Base-by-base conservation (phyloP, 2,113 vertebrate genomes). In the Heterotilapia buettikoferi region DNA sequence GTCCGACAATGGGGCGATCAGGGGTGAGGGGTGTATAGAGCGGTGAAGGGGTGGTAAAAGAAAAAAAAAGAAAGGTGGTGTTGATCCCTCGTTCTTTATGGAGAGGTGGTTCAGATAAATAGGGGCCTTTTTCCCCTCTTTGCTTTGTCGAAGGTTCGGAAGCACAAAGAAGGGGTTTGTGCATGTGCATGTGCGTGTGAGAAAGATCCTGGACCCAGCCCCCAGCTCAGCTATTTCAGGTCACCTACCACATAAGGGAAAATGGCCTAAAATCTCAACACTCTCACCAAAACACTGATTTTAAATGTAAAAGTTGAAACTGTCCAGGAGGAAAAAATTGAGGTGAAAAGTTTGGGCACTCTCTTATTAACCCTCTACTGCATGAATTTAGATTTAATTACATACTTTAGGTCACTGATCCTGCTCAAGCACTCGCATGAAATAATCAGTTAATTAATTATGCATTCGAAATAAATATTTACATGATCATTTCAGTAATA, bases 31-130 rank as follows among this genome's bases (percentile, higher is more conserved):
- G 66, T 71, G 61, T 53, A 85, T 78, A 73, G 73, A 88, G 83
- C 50, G 63, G 84, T 92, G 68, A 90, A 84, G 86, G 84, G 89
- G 93, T 66, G 92, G 91, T 93, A 92, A 94, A 92, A 91, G 68
- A 80, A 83, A 85, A 86, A 61, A 68, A 93, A 91, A 92, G 87
- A 89, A 93, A 92, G 91, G 90, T 93, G 91, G 83, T 92, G 94
- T 89, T 94, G 92, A 95, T 85, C 90, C 84, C 83, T 90, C 86
- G 71, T 90, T 95, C 91, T 94, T 96, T 90, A 94, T 86, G 90
- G 90, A 92, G 92, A 92, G 84, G 87, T 93, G 93, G 63, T 95
- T 94, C 94, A 95, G 94, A 94, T 95, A 95, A 94, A 95, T 92
- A 88, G 90, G 68, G 83, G 84, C 54, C 80, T 83, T 93, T 92